phyloP scores from a whole-genome alignment of 2,888 invertebrate genomes.

The Corbicula japonica region DNA sequence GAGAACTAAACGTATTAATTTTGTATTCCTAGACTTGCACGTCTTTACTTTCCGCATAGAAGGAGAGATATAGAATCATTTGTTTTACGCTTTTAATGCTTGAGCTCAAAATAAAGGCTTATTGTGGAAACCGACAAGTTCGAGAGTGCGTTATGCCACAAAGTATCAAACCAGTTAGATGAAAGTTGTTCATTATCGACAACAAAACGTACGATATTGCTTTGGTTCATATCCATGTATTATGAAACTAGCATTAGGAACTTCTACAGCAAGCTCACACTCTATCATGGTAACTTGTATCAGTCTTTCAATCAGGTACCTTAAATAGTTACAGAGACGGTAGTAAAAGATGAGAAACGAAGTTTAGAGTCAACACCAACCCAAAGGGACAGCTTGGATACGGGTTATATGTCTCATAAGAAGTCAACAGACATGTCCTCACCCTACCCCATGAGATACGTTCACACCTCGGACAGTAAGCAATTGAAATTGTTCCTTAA shows the following conservation, averaged over 20 bases:
- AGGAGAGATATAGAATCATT: no score
- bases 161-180: no score
- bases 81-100: no score
- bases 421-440: slow-evolving; percentile 1
- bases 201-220: neutral
- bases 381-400: slow-evolving; percentile 18
- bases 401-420: slow-evolving; percentile 12
- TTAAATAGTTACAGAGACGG: neutral
- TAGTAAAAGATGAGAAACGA: neutral
- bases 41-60: no score
- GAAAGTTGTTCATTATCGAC: neutral
- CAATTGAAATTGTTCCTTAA: neutral
- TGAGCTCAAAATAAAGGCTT: no score
- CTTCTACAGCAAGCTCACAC: neutral
- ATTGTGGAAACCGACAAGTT: no score
- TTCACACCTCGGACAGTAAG: slow-evolving; percentile 17
- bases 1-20: no score
- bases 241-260: neutral
- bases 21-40: no score
- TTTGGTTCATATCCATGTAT: neutral
- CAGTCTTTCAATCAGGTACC: no score
- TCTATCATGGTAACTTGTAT: no score
- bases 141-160: no score
- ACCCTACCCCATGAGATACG: neutral
- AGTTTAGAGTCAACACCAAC: no score